phyloP scores from a whole-genome alignment of 92 coral and sea anemone species.

The Zoanthus gigantus region DNA sequence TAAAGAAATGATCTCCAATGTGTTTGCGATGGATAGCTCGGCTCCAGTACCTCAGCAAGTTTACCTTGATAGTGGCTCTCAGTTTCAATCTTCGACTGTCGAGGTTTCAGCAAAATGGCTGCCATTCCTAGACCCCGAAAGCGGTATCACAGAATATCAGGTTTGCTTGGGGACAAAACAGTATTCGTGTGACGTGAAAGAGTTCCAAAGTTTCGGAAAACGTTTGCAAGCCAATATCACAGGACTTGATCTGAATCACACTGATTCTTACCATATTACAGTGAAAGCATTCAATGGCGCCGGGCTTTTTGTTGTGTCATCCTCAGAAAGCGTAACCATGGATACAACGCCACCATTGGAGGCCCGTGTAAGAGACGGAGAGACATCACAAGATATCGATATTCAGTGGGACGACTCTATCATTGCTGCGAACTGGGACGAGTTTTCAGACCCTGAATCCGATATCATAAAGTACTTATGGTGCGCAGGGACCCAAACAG shows the following conservation, averaged over 20 bases:
- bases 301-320: slow-evolving; percentile 62
- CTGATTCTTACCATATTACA: slow-evolving; percentile 63
- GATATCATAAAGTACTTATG: slow-evolving; percentile 68
- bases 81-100: slow-evolving; percentile 71
- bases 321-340: slow-evolving; percentile 70
- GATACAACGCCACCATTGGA: slow-evolving; percentile 80
- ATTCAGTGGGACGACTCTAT: slow-evolving; percentile 67
- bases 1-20: slow-evolving; percentile 49
- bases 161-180: slow-evolving; percentile 76
- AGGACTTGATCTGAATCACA: slow-evolving; percentile 72
- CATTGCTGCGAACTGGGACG: slow-evolving; percentile 88
- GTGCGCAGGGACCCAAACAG: slow-evolving; percentile 87
- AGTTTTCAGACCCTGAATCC: slow-evolving; percentile 81
- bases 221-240: slow-evolving; percentile 49
- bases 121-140: slow-evolving; percentile 70
- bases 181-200: slow-evolving; percentile 71
- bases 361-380: slow-evolving; percentile 77
- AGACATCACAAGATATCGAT: slow-evolving; percentile 61
- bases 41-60: slow-evolving; percentile 76
- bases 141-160: slow-evolving; percentile 71
- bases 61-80: slow-evolving; percentile 58
- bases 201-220: slow-evolving; percentile 55
- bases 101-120: slow-evolving; percentile 77
- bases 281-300: slow-evolving; percentile 81
- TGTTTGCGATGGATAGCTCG: slow-evolving; percentile 59